Evolutionary conservation across 1,140 invertebrate species (phyloP).

Genomic region (Micrasema longulum): DNA sequence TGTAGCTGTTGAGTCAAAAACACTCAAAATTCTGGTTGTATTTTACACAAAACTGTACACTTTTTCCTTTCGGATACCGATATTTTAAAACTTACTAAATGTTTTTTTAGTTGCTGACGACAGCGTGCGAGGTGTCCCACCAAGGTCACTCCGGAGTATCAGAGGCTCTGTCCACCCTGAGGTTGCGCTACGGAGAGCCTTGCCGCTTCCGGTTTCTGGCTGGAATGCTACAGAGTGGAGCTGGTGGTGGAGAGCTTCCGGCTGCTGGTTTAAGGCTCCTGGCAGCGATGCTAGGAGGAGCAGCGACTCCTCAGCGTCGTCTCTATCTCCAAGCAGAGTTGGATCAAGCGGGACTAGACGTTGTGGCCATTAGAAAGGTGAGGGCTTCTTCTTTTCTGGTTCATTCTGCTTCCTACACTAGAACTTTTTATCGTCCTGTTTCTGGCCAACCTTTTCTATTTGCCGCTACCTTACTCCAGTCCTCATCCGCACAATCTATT

Average conservation of each 20-base stretch:
- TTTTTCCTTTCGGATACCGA: no score
- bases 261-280: constrained; percentile 87
- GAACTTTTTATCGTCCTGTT: no score
- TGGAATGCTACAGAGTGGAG: constrained; percentile 82
- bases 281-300: constrained; percentile 83
- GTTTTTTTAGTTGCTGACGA: constrained; percentile 76
- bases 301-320: constrained; percentile 78
- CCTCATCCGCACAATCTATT: no score
- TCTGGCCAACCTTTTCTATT: no score
- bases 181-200: constrained; percentile 90
- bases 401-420: no score
- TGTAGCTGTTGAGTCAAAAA: no score
- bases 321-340: constrained; percentile 92
- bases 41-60: no score
- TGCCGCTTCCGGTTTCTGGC: constrained; percentile 91
- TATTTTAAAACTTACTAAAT: no score
- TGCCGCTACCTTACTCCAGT: no score
- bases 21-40: no score
- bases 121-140: constrained; percentile 78
- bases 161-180: constrained; percentile 89
- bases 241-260: constrained; percentile 76
- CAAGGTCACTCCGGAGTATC: constrained; percentile 85
- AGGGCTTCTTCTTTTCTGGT: no score
- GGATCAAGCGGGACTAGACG: constrained; percentile 85
- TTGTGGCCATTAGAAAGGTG: constrained; percentile 78